These are phyloP conservation scores for Eurytoma californica DNA, from an alignment of 2,888 invertebrate genomes.

Conservation along the genomic window DNA sequence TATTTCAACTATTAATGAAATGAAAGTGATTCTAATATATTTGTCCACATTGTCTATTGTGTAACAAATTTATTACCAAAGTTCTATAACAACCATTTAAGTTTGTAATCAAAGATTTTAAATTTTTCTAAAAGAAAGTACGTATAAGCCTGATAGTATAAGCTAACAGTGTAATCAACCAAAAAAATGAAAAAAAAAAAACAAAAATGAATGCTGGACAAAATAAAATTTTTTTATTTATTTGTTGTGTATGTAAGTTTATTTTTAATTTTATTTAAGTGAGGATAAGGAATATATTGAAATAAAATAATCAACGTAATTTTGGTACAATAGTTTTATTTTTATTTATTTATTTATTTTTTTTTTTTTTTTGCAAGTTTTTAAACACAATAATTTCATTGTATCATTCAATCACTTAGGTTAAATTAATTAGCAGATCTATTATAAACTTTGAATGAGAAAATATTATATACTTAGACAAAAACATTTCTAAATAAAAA, in stretches of 20 bases:
- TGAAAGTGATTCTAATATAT: neutral
- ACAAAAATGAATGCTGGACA: constrained; percentile 52
- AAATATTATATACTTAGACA: constrained; percentile 55
- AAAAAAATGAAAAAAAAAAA: constrained; percentile 15
- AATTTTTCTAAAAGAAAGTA: constrained; percentile 39
- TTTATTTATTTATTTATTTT: constrained; percentile 54
- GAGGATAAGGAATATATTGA: constrained; percentile 33
- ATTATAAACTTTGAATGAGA: constrained; percentile 53
- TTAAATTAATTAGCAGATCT: constrained; percentile 52
- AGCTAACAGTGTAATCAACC: constrained; percentile 43
- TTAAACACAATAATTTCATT: constrained; percentile 53
- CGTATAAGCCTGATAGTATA: constrained; percentile 43
- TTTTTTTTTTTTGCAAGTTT: constrained; percentile 45
- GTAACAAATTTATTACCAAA: constrained; percentile 49
- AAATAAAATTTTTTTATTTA: constrained; percentile 32
- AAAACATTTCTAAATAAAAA: constrained; percentile 54
- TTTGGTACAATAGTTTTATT: constrained; percentile 57
- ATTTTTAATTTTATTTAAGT: constrained; percentile 30
- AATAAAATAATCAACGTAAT: constrained; percentile 25
- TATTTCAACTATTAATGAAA: constrained; percentile 38
- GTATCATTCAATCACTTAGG: constrained; percentile 48
- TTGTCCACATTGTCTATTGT: constrained; percentile 24
- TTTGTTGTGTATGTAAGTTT: constrained; percentile 4
- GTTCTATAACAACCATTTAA: constrained; percentile 44
- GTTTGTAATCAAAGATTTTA: constrained; percentile 48